Conservation (phyloP, 2,113 vertebrate species). For the Psittacara wagleri region DNA sequence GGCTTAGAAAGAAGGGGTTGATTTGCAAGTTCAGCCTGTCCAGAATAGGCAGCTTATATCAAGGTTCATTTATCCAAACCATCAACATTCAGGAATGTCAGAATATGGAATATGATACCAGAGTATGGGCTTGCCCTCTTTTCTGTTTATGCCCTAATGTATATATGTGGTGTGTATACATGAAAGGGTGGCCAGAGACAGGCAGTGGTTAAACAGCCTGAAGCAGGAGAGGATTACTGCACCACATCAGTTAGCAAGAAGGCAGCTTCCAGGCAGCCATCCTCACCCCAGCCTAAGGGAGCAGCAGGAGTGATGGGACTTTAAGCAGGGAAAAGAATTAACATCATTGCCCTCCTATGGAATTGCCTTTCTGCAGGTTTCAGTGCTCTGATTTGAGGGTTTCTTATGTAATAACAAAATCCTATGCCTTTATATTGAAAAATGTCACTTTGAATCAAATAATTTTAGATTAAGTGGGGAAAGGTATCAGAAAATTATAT, state of each 20-base stretch:
- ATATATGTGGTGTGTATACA: not conserved
- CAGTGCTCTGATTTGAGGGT: not conserved
- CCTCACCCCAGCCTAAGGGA: not conserved
- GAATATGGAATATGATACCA: not conserved
- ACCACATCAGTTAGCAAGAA: not conserved
- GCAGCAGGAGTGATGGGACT: not conserved
- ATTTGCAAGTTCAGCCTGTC: not conserved
- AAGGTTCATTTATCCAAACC: not conserved
- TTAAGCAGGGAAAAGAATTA: not conserved
- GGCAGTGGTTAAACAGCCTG: not conserved
- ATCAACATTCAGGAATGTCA: not conserved
- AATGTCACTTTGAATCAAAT: not conserved
- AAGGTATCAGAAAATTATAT: not conserved
- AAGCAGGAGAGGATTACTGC: not conserved
- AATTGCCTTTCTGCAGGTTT: not conserved
- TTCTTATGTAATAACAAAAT: not conserved
- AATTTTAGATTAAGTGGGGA: not conserved
- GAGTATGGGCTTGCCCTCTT: not conserved
- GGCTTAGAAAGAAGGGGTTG: not conserved
- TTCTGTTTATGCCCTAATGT: accelerated
- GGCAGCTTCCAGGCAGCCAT: not conserved
- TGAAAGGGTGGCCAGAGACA: not conserved
- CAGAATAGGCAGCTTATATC: not conserved
- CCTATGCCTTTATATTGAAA: not conserved
- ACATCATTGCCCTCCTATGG: not conserved